Percentiles rank a stretch among this genome's conserved stretches.
Evolutionary conservation across 1,140 invertebrate genomes (phyloP).

Genomic region (Drosophila lowei): DNA sequence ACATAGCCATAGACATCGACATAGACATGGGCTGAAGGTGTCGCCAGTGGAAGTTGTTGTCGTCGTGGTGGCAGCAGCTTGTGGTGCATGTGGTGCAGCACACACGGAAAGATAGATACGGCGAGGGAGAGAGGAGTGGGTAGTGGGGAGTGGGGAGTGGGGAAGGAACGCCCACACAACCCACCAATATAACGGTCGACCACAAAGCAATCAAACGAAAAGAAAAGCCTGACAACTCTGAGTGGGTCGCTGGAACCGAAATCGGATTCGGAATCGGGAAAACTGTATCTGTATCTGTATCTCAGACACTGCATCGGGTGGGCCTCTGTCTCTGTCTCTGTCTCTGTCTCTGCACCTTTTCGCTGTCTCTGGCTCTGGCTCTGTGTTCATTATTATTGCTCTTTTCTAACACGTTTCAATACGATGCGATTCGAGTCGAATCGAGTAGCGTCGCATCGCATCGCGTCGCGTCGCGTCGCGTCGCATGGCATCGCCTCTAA

Average conservation of each 20-base stretch:
- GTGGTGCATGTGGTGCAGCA: conserved; percentile 4
- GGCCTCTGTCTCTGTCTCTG: conserved; percentile 6
- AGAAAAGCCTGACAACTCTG: conserved; percentile 17
- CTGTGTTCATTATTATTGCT: conserved; percentile 63
- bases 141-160: background rate
- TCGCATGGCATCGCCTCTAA: conserved; percentile 4
- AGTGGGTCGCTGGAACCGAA: conserved; percentile 8
- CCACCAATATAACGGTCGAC: conserved; percentile 19
- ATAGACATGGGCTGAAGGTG: conserved; percentile 47
- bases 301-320: background rate
- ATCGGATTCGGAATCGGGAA: conserved; percentile 10
- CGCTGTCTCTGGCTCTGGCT: background rate
- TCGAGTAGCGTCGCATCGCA: no score
- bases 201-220: conserved; percentile 31
- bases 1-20: background rate
- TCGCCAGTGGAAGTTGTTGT: conserved; percentile 46
- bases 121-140: background rate
- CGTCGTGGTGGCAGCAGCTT: conserved; percentile 9
- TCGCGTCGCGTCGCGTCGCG: no score
- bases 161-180: conserved; percentile 1
- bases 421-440: conserved; percentile 40
- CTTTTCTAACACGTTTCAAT: conserved; percentile 64
- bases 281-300: conserved; percentile 10
- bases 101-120: conserved; percentile 10
- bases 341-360: conserved; percentile 14